Evolutionary conservation across 2,113 vertebrate species (phyloP).

Genomic region (Crotalus helleri): DNA sequence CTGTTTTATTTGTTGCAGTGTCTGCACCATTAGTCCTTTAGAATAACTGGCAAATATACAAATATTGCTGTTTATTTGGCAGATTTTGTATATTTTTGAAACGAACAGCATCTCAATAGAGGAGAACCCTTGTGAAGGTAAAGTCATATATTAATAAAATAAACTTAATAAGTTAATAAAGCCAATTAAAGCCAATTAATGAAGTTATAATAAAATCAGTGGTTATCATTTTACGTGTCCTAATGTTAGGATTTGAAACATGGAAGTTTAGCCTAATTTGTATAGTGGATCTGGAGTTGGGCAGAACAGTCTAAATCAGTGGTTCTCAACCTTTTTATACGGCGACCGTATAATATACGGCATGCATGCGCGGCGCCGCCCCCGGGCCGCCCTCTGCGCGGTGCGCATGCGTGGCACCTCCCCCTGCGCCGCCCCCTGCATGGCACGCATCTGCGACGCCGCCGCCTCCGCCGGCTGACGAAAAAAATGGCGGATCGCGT

Average conservation of each 20-base stretch:
- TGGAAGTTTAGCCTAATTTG: background rate
- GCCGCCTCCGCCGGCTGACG: too few species aligned
- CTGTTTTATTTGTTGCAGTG: background rate
- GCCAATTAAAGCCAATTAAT: background rate
- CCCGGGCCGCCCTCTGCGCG: too few species aligned
- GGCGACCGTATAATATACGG: too few species aligned
- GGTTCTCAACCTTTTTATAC: too few species aligned
- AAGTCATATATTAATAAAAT: background rate
- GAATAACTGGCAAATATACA: background rate
- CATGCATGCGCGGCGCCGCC: too few species aligned
- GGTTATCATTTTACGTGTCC: background rate
- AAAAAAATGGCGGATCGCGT: too few species aligned
- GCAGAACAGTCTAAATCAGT: too few species aligned
- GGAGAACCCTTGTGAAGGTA: background rate
- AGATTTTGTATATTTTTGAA: background rate
- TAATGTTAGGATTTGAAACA: background rate
- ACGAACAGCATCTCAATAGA: background rate
- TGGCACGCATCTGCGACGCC: too few species aligned
- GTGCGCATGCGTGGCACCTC: too few species aligned
- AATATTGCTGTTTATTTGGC: background rate
- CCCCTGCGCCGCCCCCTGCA: too few species aligned
- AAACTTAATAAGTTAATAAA: background rate
- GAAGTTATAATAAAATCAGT: background rate
- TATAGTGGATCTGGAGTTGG: background rate
- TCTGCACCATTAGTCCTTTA: background rate